Conservation (phyloP, 2,797 vertebrate species). For the Hoplostethus atlanticus region DNA sequence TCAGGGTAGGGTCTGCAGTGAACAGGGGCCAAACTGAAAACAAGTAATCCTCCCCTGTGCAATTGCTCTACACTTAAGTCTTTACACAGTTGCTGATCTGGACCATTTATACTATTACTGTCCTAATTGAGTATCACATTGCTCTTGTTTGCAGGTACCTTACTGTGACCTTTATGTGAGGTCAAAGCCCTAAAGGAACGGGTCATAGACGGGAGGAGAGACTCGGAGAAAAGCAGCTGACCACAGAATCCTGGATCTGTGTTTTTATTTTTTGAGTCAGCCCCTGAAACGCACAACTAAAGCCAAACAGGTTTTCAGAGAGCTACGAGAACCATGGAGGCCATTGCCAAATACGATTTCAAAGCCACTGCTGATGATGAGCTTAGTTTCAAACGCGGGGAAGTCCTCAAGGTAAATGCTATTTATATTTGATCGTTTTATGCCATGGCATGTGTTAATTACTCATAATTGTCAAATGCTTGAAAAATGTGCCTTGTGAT, state of each 20-base stretch:
- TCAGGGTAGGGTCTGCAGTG: too few relatives aligned
- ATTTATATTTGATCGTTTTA: background rate
- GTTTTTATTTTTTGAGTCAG: conserved; percentile 62
- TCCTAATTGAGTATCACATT: background rate
- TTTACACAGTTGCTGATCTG: background rate
- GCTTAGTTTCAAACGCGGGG: conserved; percentile 98
- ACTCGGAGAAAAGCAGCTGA: conserved; percentile 74
- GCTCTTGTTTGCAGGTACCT: conserved; percentile 72
- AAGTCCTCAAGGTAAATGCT: conserved; percentile 93
- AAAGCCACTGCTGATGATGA: conserved; percentile 99
- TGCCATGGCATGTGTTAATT: conserved; percentile 24
- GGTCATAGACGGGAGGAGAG: conserved; percentile 84
- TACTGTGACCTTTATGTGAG: conserved; percentile 82
- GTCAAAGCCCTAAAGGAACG: conserved; percentile 72
- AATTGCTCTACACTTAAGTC: background rate
- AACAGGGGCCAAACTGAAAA: too few relatives aligned
- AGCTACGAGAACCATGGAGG: conserved; percentile 89
- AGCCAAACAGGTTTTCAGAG: conserved; percentile 46
- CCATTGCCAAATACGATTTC: conserved; percentile 99
- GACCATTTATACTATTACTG: background rate
- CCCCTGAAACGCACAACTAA: conserved; percentile 33
- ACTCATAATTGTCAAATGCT: conserved; percentile 26
- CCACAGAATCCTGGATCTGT: conserved; percentile 68
- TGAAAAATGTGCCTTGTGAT: background rate
- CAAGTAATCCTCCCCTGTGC: background rate